Base-by-base conservation (phyloP, 2,888 invertebrate species). In the Ornithoptera priamus region DNA sequence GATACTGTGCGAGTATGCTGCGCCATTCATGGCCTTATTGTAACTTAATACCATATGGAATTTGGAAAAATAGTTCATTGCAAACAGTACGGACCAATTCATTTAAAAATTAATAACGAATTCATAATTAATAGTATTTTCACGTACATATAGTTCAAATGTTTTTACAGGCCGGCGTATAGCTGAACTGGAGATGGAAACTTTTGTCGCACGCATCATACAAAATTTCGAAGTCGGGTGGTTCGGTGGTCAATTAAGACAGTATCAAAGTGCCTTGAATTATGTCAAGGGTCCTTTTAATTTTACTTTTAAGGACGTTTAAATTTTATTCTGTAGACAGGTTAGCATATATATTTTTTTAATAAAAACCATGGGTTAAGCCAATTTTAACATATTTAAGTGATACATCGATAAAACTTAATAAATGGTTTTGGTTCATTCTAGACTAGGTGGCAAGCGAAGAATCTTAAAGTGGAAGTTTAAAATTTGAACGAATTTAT, bases 141-240 rank as follows among this genome's bases (percentile, higher is more conserved):
- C 3, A 30, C 30, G 30, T 30, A 30, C 30, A 4, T 30, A 30
- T 30, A 30, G 7, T 53, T 18, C 18, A 3, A 58, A 20, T 58
- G n/a, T 62, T 59, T 63, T 75, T 74, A 0, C 73, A 82, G 94
- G 94, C 36, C 89, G 93, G 73, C 84, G 94, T 71, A 93, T 95
- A 76, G 94, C 95, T 0, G 94, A 94, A 74, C 86, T 95, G 71
- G 94, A 94, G 77, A 82, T 94, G 75, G 88, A 90, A 75, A 84
- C 82, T 1, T 82, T 91, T 20, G 71, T 88, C 24, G 75, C 86
- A 36, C 88, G 78, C 62, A 68, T 83, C 2, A 74, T 85, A 10
- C 75, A 81, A 69, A 81, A 80, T 69, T 84, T 85, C 71, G 65
- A 77, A 62, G 74, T 85, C 8, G 79, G 79, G n/a, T 85, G 84